Evolutionary conservation across 2,797 vertebrate genomes (phyloP).

Genomic region (Streptopelia turtur): DNA sequence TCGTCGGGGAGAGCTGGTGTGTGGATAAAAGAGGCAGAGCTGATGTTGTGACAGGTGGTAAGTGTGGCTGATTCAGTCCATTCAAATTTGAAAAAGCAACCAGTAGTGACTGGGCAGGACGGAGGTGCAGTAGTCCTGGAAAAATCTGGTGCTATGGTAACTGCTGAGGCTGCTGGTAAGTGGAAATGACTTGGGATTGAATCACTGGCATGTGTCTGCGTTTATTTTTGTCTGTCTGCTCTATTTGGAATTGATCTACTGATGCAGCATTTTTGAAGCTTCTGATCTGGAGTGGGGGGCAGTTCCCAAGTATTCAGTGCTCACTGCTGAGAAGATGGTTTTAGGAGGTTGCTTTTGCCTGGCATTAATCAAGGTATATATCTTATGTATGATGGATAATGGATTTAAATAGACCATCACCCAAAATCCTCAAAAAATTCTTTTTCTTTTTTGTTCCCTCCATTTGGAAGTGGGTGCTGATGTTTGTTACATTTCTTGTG

Average conservation of each 20-base stretch:
- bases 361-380: neutral
- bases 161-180: slow-evolving; percentile 14
- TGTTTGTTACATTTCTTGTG: neutral
- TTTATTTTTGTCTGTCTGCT: slow-evolving; percentile 43
- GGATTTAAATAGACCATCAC: neutral
- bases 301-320: neutral
- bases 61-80: neutral
- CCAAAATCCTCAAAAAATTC: neutral
- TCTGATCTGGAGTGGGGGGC: neutral
- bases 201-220: slow-evolving; percentile 8
- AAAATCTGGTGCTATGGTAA: slow-evolving; percentile 42
- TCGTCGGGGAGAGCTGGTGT: neutral
- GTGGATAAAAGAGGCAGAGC: neutral
- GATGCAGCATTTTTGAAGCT: slow-evolving; percentile 17
- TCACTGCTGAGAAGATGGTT: neutral
- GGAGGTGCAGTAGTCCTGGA: neutral
- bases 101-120: neutral
- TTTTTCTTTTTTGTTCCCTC: neutral
- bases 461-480: neutral
- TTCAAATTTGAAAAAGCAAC: neutral
- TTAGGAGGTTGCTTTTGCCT: neutral
- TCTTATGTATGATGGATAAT: neutral
- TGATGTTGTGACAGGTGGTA: neutral
- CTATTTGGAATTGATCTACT: neutral
- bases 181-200: neutral